A percentile compares a stretch with the other conserved stretches of the same genome.
phyloP scores from a whole-genome alignment of 2,113 vertebrate genomes.

The Rattus rattus region DNA sequence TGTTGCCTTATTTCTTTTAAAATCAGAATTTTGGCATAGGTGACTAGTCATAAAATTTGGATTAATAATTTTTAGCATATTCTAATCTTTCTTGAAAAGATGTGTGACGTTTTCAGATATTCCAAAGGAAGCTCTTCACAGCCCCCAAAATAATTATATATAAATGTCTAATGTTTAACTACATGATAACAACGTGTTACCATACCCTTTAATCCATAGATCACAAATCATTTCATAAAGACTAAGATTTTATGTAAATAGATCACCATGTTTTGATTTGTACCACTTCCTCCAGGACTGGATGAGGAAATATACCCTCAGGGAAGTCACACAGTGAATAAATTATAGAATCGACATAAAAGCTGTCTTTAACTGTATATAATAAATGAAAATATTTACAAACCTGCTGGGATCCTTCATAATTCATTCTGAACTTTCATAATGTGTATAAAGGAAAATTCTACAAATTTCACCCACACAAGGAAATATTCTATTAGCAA shows the following conservation, averaged over 20 bases:
- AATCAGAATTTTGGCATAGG: neutral
- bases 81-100: neutral
- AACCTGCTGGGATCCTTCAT: too few species aligned
- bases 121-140: neutral
- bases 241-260: neutral
- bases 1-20: neutral
- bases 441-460: neutral
- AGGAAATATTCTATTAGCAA: neutral
- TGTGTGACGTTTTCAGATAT: neutral
- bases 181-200: neutral
- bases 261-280: neutral
- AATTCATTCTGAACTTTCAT: neutral
- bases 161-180: neutral
- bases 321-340: neutral
- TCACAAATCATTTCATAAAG: neutral
- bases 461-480: neutral
- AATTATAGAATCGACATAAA: neutral
- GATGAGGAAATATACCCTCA: neutral
- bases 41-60: neutral
- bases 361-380: neutral
- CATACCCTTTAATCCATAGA: neutral
- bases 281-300: neutral
- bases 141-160: neutral
- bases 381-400: too few species aligned
- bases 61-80: neutral